These are phyloP conservation scores for Parazoanthus swiftii DNA, from an alignment of 92 coral and sea anemone genomes.

Conservation along the genomic window DNA sequence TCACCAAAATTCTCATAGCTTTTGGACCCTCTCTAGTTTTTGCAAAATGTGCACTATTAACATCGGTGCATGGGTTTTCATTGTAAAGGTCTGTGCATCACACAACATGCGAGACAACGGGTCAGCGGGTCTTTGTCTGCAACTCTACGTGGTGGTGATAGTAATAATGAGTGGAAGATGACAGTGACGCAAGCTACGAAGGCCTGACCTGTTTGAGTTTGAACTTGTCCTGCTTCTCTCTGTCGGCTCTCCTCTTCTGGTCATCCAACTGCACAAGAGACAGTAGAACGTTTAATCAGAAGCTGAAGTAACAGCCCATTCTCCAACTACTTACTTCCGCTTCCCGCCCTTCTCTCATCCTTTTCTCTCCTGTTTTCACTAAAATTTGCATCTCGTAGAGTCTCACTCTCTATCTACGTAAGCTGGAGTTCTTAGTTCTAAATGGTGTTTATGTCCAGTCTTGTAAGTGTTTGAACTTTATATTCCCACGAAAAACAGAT, in stretches of 20 bases:
- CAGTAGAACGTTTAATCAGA: background rate
- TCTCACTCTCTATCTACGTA: background rate
- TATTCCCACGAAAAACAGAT: background rate
- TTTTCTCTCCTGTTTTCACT: background rate
- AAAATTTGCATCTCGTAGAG: background rate
- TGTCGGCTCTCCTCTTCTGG: conserved; percentile 76
- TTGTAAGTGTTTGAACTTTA: background rate
- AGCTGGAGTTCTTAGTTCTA: background rate
- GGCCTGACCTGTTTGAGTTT: conserved; percentile 76
- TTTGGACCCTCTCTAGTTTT: too few relatives aligned
- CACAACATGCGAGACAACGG: too few relatives aligned
- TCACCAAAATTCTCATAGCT: too few relatives aligned
- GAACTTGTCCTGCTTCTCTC: conserved; percentile 84
- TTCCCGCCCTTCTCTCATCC: too few relatives aligned
- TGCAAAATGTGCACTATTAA: too few relatives aligned
- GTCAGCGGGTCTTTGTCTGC: too few relatives aligned
- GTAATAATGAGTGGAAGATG: background rate
- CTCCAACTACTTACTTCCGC: background rate
- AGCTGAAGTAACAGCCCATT: background rate
- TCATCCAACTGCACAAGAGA: conserved; percentile 70
- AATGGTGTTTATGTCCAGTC: background rate
- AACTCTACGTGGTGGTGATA: too few relatives aligned
- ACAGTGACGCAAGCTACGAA: too few relatives aligned
- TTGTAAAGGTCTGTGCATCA: too few relatives aligned
- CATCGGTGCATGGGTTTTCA: too few relatives aligned